phyloP scores from a whole-genome alignment of 2,113 vertebrate genomes.

The Polypterus bichir region DNA sequence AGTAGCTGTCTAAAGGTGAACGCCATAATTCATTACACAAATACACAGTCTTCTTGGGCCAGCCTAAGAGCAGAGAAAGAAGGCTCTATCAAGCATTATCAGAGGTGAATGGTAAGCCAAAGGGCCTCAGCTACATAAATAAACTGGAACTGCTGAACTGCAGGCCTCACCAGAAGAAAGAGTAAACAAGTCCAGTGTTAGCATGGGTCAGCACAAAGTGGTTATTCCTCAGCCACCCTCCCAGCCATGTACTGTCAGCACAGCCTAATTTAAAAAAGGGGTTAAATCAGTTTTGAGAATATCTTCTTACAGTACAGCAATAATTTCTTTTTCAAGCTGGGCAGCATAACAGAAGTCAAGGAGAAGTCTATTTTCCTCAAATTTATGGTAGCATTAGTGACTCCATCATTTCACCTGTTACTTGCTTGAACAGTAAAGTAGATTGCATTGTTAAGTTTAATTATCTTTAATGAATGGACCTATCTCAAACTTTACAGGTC shows the following conservation, averaged over 20 bases:
- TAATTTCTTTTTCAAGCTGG: too few relatives aligned
- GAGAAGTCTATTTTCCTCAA: too few relatives aligned
- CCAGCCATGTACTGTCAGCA: not conserved
- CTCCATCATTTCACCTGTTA: too few relatives aligned
- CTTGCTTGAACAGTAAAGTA: too few relatives aligned
- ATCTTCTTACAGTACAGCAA: too few relatives aligned
- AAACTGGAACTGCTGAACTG: constrained; percentile 55
- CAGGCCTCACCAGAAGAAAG: constrained; percentile 65
- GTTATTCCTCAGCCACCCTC: constrained; percentile 46
- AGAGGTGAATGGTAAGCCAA: constrained; percentile 51
- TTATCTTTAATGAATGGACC: too few relatives aligned
- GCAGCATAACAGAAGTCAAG: too few relatives aligned
- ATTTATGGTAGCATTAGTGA: too few relatives aligned
- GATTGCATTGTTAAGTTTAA: too few relatives aligned
- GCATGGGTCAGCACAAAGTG: constrained; percentile 62
- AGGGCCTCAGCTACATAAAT: constrained; percentile 64
- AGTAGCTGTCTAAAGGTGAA: constrained; percentile 53
- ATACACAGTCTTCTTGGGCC: constrained; percentile 47
- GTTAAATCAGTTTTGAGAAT: too few relatives aligned
- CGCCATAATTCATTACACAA: constrained; percentile 54
- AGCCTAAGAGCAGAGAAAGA: constrained; percentile 42
- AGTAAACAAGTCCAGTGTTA: constrained; percentile 65
- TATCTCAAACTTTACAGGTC: too few relatives aligned
- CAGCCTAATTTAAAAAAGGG: too few relatives aligned
- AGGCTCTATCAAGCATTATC: constrained; percentile 58